phyloP scores from a whole-genome alignment of 1,140 invertebrate genomes.

The Scaptomyza pallida region DNA sequence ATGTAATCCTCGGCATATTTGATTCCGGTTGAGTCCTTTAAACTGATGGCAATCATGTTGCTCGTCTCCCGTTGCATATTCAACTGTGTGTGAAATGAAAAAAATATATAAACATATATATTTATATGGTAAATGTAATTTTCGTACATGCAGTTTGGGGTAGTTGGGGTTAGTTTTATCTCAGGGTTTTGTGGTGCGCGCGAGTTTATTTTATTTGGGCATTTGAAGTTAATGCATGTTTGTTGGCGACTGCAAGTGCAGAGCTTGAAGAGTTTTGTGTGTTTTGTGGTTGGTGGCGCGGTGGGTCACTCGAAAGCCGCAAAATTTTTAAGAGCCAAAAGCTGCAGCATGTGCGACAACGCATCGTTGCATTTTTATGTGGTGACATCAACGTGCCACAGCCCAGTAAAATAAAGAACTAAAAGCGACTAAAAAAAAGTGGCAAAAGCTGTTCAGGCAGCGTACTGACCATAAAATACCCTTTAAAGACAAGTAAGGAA shows the following conservation, averaged over 20 bases:
- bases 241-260: slow-evolving; percentile 4
- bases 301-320: slow-evolving; percentile 45
- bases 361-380: slow-evolving; percentile 59
- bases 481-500: not conserved
- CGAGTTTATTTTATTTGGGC: slow-evolving; percentile 1
- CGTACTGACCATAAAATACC: not conserved
- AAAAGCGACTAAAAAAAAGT: slow-evolving; percentile 17
- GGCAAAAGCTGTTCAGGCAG: not conserved
- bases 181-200: not conserved
- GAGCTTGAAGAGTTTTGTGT: slow-evolving; percentile 39
- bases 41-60: slow-evolving; percentile 78
- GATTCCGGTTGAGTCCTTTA: slow-evolving; percentile 76
- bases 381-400: slow-evolving; percentile 55
- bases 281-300: slow-evolving; percentile 44
- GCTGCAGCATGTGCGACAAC: slow-evolving; percentile 53
- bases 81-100: slow-evolving; percentile 48
- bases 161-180: slow-evolving; percentile 15
- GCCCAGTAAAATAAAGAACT: slow-evolving; percentile 24
- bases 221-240: slow-evolving; percentile 44
- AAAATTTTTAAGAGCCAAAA: slow-evolving; percentile 58
- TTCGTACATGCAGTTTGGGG: too few species aligned
- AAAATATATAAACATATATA: slow-evolving; percentile 3
- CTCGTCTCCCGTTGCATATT: slow-evolving; percentile 75
- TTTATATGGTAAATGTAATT: not conserved
- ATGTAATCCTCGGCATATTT: slow-evolving; percentile 82